Evolutionary conservation across 1,140 invertebrate genomes (phyloP).

Genomic region (Drosophila arizonae): DNA sequence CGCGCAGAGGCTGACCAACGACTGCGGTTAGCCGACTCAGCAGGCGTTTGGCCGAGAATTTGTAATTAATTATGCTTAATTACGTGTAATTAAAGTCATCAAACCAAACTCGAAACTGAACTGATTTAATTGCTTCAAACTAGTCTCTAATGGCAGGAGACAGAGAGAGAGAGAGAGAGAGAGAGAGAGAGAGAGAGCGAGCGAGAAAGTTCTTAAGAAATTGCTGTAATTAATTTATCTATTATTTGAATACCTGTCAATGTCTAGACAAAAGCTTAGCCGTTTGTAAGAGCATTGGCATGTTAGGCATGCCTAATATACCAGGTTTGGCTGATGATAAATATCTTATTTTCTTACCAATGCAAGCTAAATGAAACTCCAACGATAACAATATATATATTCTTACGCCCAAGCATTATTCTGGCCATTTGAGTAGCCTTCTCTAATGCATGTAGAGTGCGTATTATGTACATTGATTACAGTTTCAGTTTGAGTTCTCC

Average conservation of each 20-base stretch:
- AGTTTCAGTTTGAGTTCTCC: not conserved
- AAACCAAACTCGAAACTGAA: constrained; percentile 38
- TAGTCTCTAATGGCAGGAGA: not conserved
- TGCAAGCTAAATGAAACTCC: too few species aligned
- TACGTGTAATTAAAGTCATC: constrained; percentile 59
- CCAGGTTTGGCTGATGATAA: too few species aligned
- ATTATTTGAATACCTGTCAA: not conserved
- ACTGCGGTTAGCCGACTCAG: constrained; percentile 28
- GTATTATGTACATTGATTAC: too few species aligned
- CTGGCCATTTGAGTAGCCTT: not conserved
- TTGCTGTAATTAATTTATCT: constrained; percentile 20
- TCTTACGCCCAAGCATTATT: not conserved
- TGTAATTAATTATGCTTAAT: constrained; percentile 68
- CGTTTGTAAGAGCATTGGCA: too few species aligned
- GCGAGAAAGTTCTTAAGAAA: not conserved
- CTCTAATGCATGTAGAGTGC: too few species aligned
- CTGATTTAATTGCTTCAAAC: constrained; percentile 27
- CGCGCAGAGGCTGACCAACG: constrained; percentile 1
- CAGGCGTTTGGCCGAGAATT: constrained; percentile 17
- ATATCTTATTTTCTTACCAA: too few species aligned
- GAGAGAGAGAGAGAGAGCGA: not conserved
- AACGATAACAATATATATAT: too few species aligned
- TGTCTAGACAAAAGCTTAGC: not conserved
- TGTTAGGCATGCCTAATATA: too few species aligned
- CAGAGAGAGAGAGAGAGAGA: not conserved